Conservation (phyloP, 2,113 vertebrate species). For the Gymnogyps californianus region DNA sequence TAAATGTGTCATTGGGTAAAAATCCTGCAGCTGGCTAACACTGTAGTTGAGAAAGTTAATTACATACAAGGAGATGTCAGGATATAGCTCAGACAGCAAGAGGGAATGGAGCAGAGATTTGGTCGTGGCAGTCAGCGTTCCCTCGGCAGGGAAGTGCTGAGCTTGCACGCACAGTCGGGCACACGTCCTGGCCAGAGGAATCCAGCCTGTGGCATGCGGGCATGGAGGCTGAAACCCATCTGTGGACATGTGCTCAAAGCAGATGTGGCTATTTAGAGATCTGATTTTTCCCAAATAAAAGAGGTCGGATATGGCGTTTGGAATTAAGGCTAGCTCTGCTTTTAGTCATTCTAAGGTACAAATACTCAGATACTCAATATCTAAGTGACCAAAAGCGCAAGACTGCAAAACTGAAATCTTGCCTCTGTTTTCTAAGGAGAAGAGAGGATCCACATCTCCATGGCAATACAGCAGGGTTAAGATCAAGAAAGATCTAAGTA, state of each 20-base stretch:
- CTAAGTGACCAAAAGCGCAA: background rate
- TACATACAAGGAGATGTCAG: background rate
- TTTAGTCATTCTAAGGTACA: background rate
- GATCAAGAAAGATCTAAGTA: background rate
- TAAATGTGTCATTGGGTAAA: conserved; percentile 7
- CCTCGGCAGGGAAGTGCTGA: background rate
- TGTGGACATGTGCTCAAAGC: background rate
- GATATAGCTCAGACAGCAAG: background rate
- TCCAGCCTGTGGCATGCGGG: background rate
- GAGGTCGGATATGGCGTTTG: background rate
- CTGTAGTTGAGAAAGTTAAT: conserved; percentile 31
- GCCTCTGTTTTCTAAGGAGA: background rate
- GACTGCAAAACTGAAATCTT: background rate
- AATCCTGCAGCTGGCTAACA: conserved; percentile 7
- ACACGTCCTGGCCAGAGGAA: background rate
- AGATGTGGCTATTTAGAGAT: background rate
- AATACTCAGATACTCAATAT: background rate
- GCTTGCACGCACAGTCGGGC: background rate
- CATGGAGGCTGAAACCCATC: background rate
- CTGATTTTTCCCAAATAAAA: background rate
- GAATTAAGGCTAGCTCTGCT: background rate
- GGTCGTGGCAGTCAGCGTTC: background rate
- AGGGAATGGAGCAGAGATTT: background rate
- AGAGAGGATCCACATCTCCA: background rate
- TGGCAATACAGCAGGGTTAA: background rate